Evolutionary conservation across 2,113 vertebrate species (phyloP).

Genomic region (Oreochromis tanganicae): DNA sequence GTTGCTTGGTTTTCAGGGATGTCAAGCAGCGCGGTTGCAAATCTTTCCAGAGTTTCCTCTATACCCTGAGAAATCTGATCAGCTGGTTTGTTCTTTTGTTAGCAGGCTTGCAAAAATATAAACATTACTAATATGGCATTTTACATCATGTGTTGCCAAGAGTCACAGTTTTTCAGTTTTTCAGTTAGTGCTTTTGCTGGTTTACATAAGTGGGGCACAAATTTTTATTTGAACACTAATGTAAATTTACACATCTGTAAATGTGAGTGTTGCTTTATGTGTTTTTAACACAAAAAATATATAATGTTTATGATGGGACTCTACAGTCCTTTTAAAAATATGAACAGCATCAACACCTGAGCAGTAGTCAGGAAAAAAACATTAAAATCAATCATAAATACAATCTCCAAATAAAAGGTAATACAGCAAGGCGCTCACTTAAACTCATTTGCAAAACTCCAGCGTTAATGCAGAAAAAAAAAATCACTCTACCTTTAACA

Average conservation of each 20-base stretch:
- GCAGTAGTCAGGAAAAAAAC: not conserved
- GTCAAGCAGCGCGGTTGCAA: not conserved
- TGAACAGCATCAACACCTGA: not conserved
- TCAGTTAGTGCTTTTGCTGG: not conserved
- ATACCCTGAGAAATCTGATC: not conserved
- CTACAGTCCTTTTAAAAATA: not conserved
- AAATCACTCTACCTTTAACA: not conserved
- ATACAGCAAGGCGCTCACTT: not conserved
- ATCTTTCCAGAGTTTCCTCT: not conserved
- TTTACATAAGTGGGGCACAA: not conserved
- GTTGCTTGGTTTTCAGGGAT: conserved; percentile 46
- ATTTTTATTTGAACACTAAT: not conserved
- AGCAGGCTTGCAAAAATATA: not conserved
- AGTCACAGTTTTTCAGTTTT: not conserved
- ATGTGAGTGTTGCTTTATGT: not conserved
- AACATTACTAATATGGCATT: not conserved
- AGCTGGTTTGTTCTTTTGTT: not conserved
- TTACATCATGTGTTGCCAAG: too few relatives aligned
- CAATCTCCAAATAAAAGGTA: not conserved
- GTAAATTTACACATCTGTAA: not conserved
- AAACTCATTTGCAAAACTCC: not conserved
- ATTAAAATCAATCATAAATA: not conserved
- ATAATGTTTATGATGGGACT: not conserved
- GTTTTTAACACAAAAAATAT: not conserved
- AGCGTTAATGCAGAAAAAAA: not conserved